A percentile compares a stretch with the other conserved stretches of the same genome.
phyloP scores from a whole-genome alignment of 2,888 invertebrate genomes.

The Pseudanteris insignis region DNA sequence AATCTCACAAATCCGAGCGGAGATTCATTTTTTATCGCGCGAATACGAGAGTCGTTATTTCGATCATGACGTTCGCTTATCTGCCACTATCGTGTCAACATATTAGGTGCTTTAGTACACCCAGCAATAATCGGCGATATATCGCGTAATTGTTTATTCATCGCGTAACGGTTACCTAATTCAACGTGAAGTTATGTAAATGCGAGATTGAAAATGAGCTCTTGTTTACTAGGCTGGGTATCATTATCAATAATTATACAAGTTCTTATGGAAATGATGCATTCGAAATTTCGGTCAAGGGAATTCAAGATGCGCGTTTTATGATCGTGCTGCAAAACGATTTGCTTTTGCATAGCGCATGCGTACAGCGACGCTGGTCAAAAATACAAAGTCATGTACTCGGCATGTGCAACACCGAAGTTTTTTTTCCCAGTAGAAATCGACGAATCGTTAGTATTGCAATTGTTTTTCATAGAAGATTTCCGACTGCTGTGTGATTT shows the following conservation, averaged over 20 bases:
- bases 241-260: constrained; percentile 46
- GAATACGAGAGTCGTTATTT: too few relatives aligned
- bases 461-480: too few relatives aligned
- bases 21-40: too few relatives aligned
- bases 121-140: constrained; percentile 16
- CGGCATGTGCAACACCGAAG: too few relatives aligned
- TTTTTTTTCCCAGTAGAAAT: too few relatives aligned
- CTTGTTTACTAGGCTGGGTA: constrained; percentile 44
- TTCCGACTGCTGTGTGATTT: too few relatives aligned
- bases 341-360: too few relatives aligned
- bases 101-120: constrained; percentile 24
- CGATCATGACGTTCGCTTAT: constrained; percentile 8
- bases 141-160: constrained; percentile 41
- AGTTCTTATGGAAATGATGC: constrained; percentile 43
- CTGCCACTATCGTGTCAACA: constrained; percentile 13
- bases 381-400: too few relatives aligned
- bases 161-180: constrained; percentile 32
- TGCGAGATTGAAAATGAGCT: constrained; percentile 22
- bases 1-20: too few relatives aligned
- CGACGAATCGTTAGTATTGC: too few relatives aligned
- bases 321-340: constrained; percentile 18
- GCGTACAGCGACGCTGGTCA: too few relatives aligned
- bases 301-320: constrained; percentile 35
- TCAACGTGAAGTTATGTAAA: constrained; percentile 39
- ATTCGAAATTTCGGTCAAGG: constrained; percentile 45